Base-by-base conservation (phyloP, 1,140 invertebrate species). In the Drosophila serrata region DNA sequence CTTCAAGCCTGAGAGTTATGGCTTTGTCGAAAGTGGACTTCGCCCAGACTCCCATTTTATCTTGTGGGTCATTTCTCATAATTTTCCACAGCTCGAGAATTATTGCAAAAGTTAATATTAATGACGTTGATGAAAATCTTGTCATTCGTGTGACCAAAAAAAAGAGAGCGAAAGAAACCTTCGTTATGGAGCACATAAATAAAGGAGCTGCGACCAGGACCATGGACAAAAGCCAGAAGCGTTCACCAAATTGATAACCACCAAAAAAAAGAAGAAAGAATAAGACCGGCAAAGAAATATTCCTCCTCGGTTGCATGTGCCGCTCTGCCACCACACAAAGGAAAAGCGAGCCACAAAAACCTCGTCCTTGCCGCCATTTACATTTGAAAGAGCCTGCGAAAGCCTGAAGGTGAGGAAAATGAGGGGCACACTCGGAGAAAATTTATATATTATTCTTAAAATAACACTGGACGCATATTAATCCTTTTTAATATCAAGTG, bases 41-140 rank as follows among this genome's bases (percentile, higher is more conserved):
- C 17, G 49, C 67, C 55, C 48, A 61, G 35, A 40, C 51, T 24
- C n/a, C 22, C 40, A 64, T 17, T 60, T 87, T 91, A 91, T 91
- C 87, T 91, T 53, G 51, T 74, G 43, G 80, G 82, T 87, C 88
- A 91, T 91, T 87, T 87, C 86, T 91, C 87, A 91, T 91, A 91
- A 91, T 91, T 88, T 91, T 91, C 59, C 75, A 72, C 55, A 88
- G 84, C 79, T 65, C 64, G 81, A 88, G 85, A 88, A 88, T 88
- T 88, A 88, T 88, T 88, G 75, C 85, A 82, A 91, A 91, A 91
- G 87, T 91, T 91, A 91, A 91, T 91, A 91, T 91, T 91, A 91
- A 91, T 87, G 87, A 91, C 87, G 88, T 91, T 91, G 87, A 91
- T 91, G 87, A 91, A 91, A 91, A 91, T 91, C 87, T 88, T 90